Evolutionary conservation across 2,113 vertebrate genomes (phyloP).

Genomic region (Gambusia affinis): DNA sequence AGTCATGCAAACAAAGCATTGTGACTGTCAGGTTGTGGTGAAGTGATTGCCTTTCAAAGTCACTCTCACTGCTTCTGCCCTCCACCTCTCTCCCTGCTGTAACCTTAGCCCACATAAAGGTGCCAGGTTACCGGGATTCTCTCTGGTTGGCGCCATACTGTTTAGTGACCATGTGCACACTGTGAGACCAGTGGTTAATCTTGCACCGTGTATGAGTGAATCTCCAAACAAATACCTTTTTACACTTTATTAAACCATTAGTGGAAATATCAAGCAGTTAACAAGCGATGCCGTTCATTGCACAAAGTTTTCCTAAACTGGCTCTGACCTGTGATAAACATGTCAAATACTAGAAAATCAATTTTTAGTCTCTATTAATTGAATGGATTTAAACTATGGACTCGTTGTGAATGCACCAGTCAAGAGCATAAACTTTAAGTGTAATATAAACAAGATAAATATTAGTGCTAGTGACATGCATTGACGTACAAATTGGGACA

Average conservation of each 20-base stretch:
- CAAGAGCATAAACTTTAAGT: neutral
- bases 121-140: slow-evolving; percentile 76
- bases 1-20: slow-evolving; percentile 65
- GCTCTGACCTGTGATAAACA: neutral
- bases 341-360: no score
- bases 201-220: slow-evolving; percentile 18
- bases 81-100: slow-evolving; percentile 68
- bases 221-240: slow-evolving; percentile 39
- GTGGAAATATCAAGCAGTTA: neutral
- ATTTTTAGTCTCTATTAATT: no score
- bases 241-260: slow-evolving; percentile 18
- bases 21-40: slow-evolving; percentile 63
- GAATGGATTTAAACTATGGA: neutral
- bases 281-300: neutral
- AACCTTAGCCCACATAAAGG: slow-evolving; percentile 68
- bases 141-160: slow-evolving; percentile 73
- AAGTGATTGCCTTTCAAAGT: slow-evolving; percentile 75
- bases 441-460: neutral
- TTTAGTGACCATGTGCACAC: slow-evolving; percentile 64
- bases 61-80: slow-evolving; percentile 69
- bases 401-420: neutral
- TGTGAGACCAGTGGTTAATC: slow-evolving; percentile 66
- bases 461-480: neutral
- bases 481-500: neutral
- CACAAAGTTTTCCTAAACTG: neutral